These are phyloP conservation scores for Scaptomyza tumidula DNA, from an alignment of 2,888 invertebrate species.

Conservation along the genomic window DNA sequence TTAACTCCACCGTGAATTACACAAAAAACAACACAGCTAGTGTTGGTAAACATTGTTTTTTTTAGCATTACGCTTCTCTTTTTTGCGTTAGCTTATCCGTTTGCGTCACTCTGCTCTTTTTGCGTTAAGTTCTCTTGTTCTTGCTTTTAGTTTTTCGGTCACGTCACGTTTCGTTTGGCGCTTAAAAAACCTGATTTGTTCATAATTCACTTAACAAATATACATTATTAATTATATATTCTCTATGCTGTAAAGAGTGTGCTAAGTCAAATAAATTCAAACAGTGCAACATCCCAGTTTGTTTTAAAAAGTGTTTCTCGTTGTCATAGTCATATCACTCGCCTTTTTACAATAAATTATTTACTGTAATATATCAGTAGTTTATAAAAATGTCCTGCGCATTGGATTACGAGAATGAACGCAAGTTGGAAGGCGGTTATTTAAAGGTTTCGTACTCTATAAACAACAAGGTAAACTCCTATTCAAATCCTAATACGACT, in stretches of 20 bases:
- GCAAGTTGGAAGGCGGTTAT: conserved; percentile 21
- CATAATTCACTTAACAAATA: too few relatives aligned
- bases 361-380: not conserved
- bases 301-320: not conserved
- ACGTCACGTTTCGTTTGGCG: not conserved
- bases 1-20: conserved; percentile 54
- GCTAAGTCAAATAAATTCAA: too few relatives aligned
- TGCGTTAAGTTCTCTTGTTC: conserved; percentile 9
- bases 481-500: not conserved
- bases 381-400: conserved; percentile 24
- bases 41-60: conserved; percentile 21
- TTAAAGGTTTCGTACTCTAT: conserved; percentile 27
- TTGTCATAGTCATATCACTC: conserved; percentile 2
- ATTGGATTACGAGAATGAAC: conserved; percentile 25
- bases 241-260: too few relatives aligned
- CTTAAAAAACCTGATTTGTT: too few relatives aligned
- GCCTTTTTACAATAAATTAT: not conserved
- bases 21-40: conserved; percentile 51
- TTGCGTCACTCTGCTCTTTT: conserved; percentile 5
- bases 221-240: too few relatives aligned
- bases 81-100: not conserved
- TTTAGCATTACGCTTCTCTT: conserved; percentile 1
- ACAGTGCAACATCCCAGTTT: not conserved
- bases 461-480: not conserved
- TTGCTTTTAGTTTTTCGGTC: conserved; percentile 3